These are phyloP conservation scores for Elephantulus edwardii DNA, from an alignment of 2,113 vertebrate genomes.

Conservation along the genomic window DNA sequence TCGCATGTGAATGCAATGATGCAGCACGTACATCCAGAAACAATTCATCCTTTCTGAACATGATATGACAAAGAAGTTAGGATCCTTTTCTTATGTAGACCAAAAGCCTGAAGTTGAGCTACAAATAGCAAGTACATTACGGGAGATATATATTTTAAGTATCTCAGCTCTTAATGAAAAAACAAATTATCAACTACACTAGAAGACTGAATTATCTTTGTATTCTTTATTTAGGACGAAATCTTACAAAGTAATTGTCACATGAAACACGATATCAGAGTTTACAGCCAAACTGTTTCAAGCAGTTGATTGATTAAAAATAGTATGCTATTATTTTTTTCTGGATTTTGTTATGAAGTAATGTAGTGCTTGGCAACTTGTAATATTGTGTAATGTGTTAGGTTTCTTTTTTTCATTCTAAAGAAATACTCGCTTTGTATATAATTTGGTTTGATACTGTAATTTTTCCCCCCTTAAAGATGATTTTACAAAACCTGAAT, in stretches of 20 bases:
- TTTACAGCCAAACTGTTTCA: conserved; percentile 58
- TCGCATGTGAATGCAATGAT: not conserved
- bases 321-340: conserved; percentile 25
- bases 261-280: conserved; percentile 2
- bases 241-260: conserved; percentile 45
- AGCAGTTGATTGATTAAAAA: conserved; percentile 61
- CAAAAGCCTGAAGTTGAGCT: not conserved
- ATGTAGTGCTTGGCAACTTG: conserved; percentile 62
- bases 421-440: conserved; percentile 50
- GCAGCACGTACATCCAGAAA: not conserved
- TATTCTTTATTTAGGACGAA: conserved; percentile 27
- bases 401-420: conserved; percentile 48
- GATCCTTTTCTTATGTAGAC: not conserved
- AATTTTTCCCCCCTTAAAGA: conserved; percentile 43
- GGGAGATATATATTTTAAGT: not conserved
- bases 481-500: conserved; percentile 30
- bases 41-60: not conserved
- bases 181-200: not conserved
- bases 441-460: conserved; percentile 39
- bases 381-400: conserved; percentile 47
- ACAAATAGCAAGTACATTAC: not conserved
- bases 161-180: not conserved
- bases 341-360: conserved; percentile 3
- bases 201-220: conserved; percentile 28
- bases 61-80: not conserved